phyloP scores from a whole-genome alignment of 2,113 vertebrate genomes.

The Colinus virginianus region DNA sequence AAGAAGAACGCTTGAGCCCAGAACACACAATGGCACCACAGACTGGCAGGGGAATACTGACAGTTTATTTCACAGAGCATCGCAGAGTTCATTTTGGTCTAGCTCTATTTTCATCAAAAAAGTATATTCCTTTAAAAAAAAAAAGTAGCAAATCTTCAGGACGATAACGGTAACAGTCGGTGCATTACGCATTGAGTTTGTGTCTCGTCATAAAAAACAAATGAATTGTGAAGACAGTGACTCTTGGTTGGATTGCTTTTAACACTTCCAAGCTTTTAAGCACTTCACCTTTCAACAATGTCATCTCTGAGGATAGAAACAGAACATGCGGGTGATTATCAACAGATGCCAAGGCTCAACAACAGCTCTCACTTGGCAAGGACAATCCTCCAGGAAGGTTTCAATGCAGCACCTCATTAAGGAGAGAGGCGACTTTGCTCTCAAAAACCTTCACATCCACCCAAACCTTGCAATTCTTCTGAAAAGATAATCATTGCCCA shows the following conservation, averaged over 20 bases:
- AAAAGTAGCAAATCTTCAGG: conserved; percentile 10
- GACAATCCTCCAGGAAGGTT: conserved; percentile 5
- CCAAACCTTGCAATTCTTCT: neutral
- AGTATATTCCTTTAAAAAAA: conserved; percentile 2
- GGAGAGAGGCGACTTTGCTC: neutral
- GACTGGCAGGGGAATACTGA: conserved; percentile 46
- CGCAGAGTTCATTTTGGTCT: conserved; percentile 19
- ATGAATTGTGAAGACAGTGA: neutral
- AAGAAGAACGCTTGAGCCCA: neutral
- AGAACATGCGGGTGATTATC: conserved; percentile 52
- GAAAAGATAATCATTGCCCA: neutral
- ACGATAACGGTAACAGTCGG: neutral
- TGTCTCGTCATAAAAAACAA: neutral
- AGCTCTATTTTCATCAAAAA: conserved; percentile 46
- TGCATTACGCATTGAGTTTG: neutral
- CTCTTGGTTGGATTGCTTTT: neutral
- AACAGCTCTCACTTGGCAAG: conserved; percentile 36
- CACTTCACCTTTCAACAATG: neutral
- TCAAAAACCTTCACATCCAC: conserved; percentile 18
- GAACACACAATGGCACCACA: neutral
- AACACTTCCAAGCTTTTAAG: conserved; percentile 23
- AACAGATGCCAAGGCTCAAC: conserved; percentile 21
- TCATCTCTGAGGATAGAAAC: conserved; percentile 2
- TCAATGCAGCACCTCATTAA: conserved; percentile 31
- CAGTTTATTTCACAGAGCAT: conserved; percentile 65